Conservation (phyloP, 2,888 invertebrate genomes). For the Oithona nana region DNA sequence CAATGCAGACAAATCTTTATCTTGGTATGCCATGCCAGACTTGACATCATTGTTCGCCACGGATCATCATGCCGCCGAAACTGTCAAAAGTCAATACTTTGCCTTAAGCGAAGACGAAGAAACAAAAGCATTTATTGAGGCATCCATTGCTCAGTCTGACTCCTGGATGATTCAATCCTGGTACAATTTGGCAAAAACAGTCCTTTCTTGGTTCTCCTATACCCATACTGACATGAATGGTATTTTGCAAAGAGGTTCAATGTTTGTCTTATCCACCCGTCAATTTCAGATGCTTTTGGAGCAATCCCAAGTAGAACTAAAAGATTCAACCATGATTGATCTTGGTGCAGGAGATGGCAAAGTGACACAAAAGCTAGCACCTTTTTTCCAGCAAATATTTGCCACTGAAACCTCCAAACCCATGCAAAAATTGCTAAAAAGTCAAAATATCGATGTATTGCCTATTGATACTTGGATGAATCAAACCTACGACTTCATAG, state of each 20-base stretch:
- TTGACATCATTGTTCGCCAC: too few species aligned
- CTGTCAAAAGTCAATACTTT: conserved; percentile 21
- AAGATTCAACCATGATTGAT: conserved; percentile 40
- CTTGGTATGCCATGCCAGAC: background rate
- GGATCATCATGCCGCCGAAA: background rate
- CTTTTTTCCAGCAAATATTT: conserved; percentile 50
- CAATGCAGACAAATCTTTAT: background rate
- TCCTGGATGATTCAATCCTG: conserved; percentile 73
- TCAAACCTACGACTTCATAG: conserved; percentile 47
- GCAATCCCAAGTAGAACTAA: conserved; percentile 21
- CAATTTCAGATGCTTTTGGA: conserved; percentile 51
- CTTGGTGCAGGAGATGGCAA: conserved; percentile 91
- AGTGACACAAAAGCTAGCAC: conserved; percentile 59
- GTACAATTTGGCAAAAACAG: conserved; percentile 64
- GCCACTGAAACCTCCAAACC: conserved; percentile 78
- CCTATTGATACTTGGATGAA: conserved; percentile 46
- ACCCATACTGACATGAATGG: conserved; percentile 88
- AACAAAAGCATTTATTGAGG: conserved; percentile 49
- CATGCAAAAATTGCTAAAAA: conserved; percentile 60
- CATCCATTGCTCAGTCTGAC: conserved; percentile 57
- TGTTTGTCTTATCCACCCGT: conserved; percentile 77
- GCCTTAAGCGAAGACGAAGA: conserved; percentile 40
- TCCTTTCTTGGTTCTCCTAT: conserved; percentile 64
- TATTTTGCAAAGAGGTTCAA: conserved; percentile 71
- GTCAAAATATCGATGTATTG: conserved; percentile 52